These are phyloP conservation scores for Limnephilus marmoratus DNA, from an alignment of 2,888 invertebrate genomes.

Conservation along the genomic window DNA sequence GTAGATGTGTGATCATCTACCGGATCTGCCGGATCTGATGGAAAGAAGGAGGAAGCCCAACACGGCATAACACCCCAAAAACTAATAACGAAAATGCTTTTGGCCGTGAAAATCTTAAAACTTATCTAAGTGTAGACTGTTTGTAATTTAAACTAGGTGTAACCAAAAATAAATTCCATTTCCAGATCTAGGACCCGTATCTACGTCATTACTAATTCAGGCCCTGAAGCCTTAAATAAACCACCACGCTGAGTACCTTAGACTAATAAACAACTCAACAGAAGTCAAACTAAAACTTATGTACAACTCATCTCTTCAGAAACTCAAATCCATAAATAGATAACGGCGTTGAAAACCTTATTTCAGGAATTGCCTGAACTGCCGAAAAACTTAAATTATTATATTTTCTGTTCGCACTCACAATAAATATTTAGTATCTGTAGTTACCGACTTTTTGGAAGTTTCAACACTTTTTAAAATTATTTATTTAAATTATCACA, in stretches of 20 bases:
- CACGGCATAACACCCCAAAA: too few species aligned
- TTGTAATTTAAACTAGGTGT: not conserved
- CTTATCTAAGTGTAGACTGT: too few species aligned
- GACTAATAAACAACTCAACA: not conserved
- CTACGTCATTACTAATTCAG: not conserved
- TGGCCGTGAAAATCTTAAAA: too few species aligned
- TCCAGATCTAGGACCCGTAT: not conserved
- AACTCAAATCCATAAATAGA: not conserved
- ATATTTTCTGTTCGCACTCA: not conserved
- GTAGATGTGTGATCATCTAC: too few species aligned
- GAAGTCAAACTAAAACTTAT: not conserved
- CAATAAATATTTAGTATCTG: too few species aligned
- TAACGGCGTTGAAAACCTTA: not conserved
- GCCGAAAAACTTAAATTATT: not conserved
- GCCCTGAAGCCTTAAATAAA: not conserved
- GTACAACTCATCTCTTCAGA: not conserved
- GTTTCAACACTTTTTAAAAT: too few species aligned
- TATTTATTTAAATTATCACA: too few species aligned
- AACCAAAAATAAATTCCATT: not conserved
- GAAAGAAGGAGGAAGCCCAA: too few species aligned
- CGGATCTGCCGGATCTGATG: too few species aligned
- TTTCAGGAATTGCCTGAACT: not conserved
- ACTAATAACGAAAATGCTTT: too few species aligned
- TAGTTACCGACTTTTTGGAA: too few species aligned
- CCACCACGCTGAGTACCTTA: not conserved